Base-by-base conservation (phyloP, 1,140 invertebrate genomes). In the Papilio dardanus region DNA sequence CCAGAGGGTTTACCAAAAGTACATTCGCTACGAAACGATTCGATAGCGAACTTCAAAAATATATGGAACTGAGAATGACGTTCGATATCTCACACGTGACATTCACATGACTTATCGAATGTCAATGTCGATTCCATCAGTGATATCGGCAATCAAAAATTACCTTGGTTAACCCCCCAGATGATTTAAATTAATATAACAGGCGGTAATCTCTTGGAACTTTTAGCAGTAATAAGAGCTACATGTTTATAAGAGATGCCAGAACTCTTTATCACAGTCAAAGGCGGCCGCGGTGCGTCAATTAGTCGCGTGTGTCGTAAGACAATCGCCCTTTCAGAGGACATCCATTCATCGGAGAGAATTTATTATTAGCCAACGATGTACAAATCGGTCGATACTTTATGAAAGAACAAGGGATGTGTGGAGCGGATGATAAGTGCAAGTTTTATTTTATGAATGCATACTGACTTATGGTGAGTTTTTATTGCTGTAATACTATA, bases 311-410 rank as follows among this genome's bases (percentile, higher is more conserved):
- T 79, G 79, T 83, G 79, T 83, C 78, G 81, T 42, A 77, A 77
- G 83, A 89, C 87, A 89, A 88, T 85, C 81, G 71, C 54, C 76
- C 84, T 75, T 88, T 86, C 82, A 83, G 50, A 81, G 75, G 77
- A 76, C 84, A 54, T 79, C 71, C 86, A 87, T 86, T 86, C 83
- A 87, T 83, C 80, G 73, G 74, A 69, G 71, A 77, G 74, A 77
- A 84, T 77, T 84, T 84, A 84, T 87, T 87, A 83, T 86, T 85
- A 84, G 77, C 78, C 74, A 77, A 46, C 40, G 79, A 82, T 77
- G 81, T 69, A 69, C 67, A 69, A 69, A 69, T 69, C 67, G 67
- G 31, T 69, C 67, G 67, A 69, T 69, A 37, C 35, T 19, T 35
- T 19, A 69, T 69, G 67, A 69, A 68, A 31, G 66, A 68, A 69